Evolutionary conservation across 2,797 vertebrate species (phyloP).

Genomic region (Pseudocheirus occidentalis): DNA sequence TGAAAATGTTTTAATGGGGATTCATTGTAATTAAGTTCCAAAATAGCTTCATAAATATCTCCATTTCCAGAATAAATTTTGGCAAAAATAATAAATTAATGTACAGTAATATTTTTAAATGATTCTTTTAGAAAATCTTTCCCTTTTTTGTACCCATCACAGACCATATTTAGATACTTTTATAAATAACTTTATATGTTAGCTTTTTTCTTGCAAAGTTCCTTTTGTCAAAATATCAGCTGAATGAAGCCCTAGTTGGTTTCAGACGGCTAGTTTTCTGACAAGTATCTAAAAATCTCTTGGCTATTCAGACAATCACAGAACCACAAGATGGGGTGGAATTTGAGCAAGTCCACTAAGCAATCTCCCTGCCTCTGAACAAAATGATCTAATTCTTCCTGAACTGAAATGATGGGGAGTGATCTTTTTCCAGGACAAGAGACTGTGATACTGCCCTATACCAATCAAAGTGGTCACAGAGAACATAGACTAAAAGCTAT

Average conservation of each 20-base stretch:
- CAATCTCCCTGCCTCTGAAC: not conserved
- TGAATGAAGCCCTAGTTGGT: constrained; percentile 27
- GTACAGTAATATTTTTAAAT: constrained; percentile 50
- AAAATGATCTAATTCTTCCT: not conserved
- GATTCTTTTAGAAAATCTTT: constrained; percentile 52
- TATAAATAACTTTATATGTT: constrained; percentile 58
- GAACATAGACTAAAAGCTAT: not conserved
- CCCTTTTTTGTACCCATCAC: constrained; percentile 47
- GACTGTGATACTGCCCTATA: not conserved
- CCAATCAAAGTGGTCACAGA: not conserved
- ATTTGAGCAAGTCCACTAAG: not conserved
- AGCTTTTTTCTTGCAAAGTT: constrained; percentile 43
- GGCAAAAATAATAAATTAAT: constrained; percentile 52
- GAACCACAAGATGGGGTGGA: not conserved
- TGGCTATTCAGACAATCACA: constrained; percentile 35
- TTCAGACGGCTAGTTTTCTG: constrained; percentile 30
- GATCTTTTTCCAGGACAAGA: not conserved
- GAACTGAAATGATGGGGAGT: not conserved
- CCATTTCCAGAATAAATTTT: constrained; percentile 62
- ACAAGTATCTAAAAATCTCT: not conserved
- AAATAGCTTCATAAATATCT: constrained; percentile 67
- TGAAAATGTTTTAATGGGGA: constrained; percentile 62
- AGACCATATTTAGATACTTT: constrained; percentile 62
- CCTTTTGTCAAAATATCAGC: constrained; percentile 44
- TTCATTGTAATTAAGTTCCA: constrained; percentile 61